Evolutionary conservation across 2,888 invertebrate species (phyloP).

Genomic region (Xylota segnis): DNA sequence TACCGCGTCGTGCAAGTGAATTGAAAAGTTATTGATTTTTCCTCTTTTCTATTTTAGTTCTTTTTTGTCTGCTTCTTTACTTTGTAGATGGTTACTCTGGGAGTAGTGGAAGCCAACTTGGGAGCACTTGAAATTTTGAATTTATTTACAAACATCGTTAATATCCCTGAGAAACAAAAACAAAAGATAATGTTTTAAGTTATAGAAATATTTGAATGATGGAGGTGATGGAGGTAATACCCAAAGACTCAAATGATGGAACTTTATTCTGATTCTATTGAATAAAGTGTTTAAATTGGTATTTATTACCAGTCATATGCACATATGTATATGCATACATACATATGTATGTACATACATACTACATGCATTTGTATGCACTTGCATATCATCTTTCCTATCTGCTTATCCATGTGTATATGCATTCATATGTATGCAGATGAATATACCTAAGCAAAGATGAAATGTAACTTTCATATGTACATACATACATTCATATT

Average conservation of each 20-base stretch:
- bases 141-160: slow-evolving; percentile 61
- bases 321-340: background rate
- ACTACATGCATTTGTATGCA: too few species aligned
- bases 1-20: slow-evolving; percentile 57
- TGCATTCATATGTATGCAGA: too few species aligned
- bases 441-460: too few species aligned
- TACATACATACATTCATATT: too few species aligned
- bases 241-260: slow-evolving; percentile 10
- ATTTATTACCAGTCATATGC: background rate
- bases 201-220: slow-evolving; percentile 6
- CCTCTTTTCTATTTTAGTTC: slow-evolving; percentile 32
- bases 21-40: slow-evolving; percentile 62
- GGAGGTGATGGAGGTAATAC: background rate
- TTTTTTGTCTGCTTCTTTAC: slow-evolving; percentile 17
- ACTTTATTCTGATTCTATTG: slow-evolving; percentile 9
- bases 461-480: too few species aligned
- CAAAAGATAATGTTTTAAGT: slow-evolving; percentile 57
- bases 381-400: too few species aligned
- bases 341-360: too few species aligned
- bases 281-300: slow-evolving; percentile 31
- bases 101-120: slow-evolving; percentile 55
- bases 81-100: slow-evolving; percentile 48
- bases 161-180: slow-evolving; percentile 67
- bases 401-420: too few species aligned
- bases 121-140: slow-evolving; percentile 54